Base-by-base conservation (phyloP, 2,888 invertebrate genomes). In the Ernsta delagoae region DNA sequence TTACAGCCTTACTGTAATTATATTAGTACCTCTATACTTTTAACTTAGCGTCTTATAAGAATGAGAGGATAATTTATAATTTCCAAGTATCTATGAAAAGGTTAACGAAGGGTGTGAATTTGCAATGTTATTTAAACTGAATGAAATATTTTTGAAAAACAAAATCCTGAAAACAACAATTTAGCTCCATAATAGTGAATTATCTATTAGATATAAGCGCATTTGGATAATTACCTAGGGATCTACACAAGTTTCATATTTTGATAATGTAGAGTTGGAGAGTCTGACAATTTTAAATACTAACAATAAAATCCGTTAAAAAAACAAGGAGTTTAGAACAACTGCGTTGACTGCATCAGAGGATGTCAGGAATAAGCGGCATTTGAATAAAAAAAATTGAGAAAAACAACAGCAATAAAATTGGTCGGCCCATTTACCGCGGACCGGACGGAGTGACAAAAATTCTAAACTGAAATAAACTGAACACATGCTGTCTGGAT, bases 401-500 rank as follows among this genome's bases (percentile, higher is more conserved):
- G 77, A 75, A 81, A 79, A 84, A 82, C 79, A 85, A 84, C 85
- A 82, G 84, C 85, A 82, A 85, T 87, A 85, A 88, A 90, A 89
- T 90, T 82, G 87, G 85, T 83, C 93, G 93, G 93, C 86, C 90
- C 93, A 93, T 93, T 93, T 92, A 92, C 87, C 83, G 83, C 85
- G 86, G 83, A 91, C 93, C 92, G 93, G 93, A 93, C 93, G 92
- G 87, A 86, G 87, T 88, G 88, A 92, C 93, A 92, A 93, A 92
- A 92, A 89, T 92, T 88, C 82, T 79, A 83, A 81, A 86, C 92
- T 92, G 91, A 93, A 92, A 92, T 92, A 92, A 90, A 88, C 90
- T 81, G 83, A 85, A 85, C 93, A 93, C 89, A 92, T 92, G 92
- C 77, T 87, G 88, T 77, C 80, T 83, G 82, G 77, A 82, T 83